phyloP scores from a whole-genome alignment of 2,113 vertebrate species.

The Zosterops hypoxanthus region DNA sequence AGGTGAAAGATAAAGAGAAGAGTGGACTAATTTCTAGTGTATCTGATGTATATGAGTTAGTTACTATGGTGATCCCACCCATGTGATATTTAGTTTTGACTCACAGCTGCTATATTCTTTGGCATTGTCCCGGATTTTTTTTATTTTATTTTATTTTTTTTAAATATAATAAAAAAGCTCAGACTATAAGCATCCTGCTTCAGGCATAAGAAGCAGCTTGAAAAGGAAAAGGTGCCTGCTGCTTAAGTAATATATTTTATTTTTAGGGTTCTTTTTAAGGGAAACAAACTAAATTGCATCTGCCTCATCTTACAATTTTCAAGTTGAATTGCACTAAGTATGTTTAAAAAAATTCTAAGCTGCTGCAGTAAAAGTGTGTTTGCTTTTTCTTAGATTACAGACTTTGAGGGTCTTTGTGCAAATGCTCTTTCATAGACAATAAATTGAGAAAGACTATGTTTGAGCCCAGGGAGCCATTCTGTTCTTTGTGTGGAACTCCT shows the following conservation, averaged over 20 bases:
- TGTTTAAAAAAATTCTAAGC: conserved; percentile 13
- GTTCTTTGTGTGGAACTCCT: not conserved
- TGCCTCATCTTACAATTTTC: conserved; percentile 54
- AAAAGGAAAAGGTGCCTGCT: conserved; percentile 41
- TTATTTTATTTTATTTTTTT: not conserved
- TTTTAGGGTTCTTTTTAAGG: conserved; percentile 50
- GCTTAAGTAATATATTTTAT: conserved; percentile 53
- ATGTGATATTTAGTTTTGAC: conserved; percentile 60
- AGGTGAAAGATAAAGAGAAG: not conserved
- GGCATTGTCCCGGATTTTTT: conserved; percentile 7
- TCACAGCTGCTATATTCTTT: conserved; percentile 62
- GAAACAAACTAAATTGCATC: conserved; percentile 56
- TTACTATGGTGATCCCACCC: conserved; percentile 50
- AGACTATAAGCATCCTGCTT: conserved; percentile 48
- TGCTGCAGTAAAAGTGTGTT: not conserved
- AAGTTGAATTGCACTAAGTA: conserved; percentile 44
- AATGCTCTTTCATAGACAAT: not conserved
- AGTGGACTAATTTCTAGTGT: not conserved
- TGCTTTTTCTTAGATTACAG: conserved; percentile 24
- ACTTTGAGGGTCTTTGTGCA: not conserved
- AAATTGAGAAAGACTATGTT: not conserved
- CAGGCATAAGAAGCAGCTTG: conserved; percentile 52
- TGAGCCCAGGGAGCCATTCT: not conserved
- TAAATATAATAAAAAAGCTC: conserved; percentile 59
- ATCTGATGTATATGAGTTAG: not conserved